Evolutionary conservation across 1,140 invertebrate genomes (phyloP).

Genomic region (Euura lappo): DNA sequence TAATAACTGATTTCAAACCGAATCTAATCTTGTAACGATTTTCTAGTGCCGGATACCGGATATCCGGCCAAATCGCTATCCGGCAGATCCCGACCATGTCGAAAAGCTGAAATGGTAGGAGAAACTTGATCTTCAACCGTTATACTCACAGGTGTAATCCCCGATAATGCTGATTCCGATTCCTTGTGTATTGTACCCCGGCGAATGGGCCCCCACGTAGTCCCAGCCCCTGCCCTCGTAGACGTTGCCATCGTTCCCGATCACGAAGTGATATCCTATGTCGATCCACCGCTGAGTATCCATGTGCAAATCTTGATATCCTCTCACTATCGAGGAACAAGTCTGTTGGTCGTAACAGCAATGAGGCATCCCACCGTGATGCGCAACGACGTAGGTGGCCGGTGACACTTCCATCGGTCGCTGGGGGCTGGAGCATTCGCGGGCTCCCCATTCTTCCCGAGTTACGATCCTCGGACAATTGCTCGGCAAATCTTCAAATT

Average conservation of each 20-base stretch:
- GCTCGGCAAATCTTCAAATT: slow-evolving; percentile 7
- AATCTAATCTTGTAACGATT: no score
- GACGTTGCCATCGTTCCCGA: slow-evolving; percentile 69
- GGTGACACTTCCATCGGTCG: slow-evolving; percentile 24
- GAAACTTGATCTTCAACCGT: not conserved
- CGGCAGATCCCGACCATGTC: not conserved
- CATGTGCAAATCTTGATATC: slow-evolving; percentile 64
- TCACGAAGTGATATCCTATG: slow-evolving; percentile 70
- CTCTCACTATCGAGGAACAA: slow-evolving; percentile 54
- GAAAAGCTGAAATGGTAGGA: not conserved
- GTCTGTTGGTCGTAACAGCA: slow-evolving; percentile 44
- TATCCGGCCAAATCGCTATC: no score
- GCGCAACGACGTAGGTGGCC: slow-evolving; percentile 44
- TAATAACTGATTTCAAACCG: no score
- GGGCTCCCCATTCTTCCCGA: slow-evolving; percentile 67
- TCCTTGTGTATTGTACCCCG: slow-evolving; percentile 69
- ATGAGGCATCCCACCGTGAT: slow-evolving; percentile 41
- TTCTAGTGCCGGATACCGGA: no score
- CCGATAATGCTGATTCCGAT: slow-evolving; percentile 72
- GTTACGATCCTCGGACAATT: slow-evolving; percentile 48
- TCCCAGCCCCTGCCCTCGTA: slow-evolving; percentile 79
- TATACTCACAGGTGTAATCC: slow-evolving; percentile 38
- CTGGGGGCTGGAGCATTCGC: slow-evolving; percentile 53
- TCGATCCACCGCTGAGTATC: slow-evolving; percentile 71
- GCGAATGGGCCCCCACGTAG: slow-evolving; percentile 69